Evolutionary conservation across 2,113 vertebrate species (phyloP).

Genomic region (Dipodomys stephensi): DNA sequence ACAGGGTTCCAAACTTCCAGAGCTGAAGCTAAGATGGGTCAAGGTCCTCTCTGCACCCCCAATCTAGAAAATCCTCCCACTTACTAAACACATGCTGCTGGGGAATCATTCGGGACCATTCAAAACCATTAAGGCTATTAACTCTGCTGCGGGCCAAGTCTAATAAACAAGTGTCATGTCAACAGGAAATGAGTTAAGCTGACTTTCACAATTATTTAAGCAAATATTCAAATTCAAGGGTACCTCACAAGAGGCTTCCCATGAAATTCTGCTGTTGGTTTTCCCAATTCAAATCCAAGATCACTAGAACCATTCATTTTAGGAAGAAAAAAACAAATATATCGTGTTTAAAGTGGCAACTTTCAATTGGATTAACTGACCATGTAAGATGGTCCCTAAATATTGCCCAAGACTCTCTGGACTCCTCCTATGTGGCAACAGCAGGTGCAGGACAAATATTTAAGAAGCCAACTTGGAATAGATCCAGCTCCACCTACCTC

Average conservation of each 20-base stretch:
- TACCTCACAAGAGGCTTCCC: constrained; percentile 33
- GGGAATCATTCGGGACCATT: constrained; percentile 35
- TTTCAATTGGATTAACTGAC: constrained; percentile 17
- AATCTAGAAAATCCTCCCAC: neutral
- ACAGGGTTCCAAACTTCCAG: neutral
- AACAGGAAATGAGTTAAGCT: constrained; percentile 69
- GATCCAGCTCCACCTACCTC: constrained; percentile 34
- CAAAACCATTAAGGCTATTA: constrained; percentile 64
- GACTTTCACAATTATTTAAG: constrained; percentile 45
- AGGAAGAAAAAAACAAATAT: too few relatives aligned
- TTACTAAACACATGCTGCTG: neutral
- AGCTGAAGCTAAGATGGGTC: neutral
- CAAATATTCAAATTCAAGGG: constrained; percentile 50
- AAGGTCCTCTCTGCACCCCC: neutral
- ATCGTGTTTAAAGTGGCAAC: neutral
- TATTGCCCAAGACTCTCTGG: neutral
- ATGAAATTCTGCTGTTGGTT: constrained; percentile 1
- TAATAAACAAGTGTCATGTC: constrained; percentile 64
- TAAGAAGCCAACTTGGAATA: constrained; percentile 33
- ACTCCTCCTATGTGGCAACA: neutral
- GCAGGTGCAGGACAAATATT: constrained; percentile 51
- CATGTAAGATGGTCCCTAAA: constrained; percentile 19
- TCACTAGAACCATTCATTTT: neutral
- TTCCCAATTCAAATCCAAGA: neutral
- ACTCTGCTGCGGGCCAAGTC: constrained; percentile 27